Base-by-base conservation (phyloP, 2,113 vertebrate species). In the Mesembrinibis cayennensis region DNA sequence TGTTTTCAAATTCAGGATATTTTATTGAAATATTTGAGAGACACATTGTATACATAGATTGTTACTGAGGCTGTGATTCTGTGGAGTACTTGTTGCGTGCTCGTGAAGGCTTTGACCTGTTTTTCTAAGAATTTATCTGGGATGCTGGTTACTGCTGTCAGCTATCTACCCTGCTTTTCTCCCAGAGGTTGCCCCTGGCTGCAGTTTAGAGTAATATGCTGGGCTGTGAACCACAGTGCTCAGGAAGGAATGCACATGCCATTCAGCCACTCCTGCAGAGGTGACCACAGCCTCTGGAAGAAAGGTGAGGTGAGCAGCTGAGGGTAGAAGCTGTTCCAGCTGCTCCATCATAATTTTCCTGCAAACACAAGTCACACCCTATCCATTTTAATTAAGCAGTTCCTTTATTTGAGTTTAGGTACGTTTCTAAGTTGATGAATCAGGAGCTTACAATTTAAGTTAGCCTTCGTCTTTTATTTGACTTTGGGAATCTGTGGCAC, bases 101-200 rank as follows among this genome's bases (percentile, higher is more conserved):
- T 88, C 2, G 0, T 52, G 84, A 89, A 66, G 81, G 18, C 72
- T 91, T 80, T 95, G 95, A 96, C 93, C 95, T 94, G 50, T 88
- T 96, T 96, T 85, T 67, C 44, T 49, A 49, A 76, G 62, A 67
- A 80, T 88, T 85, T 94, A 58, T 91, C 84, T 95, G 82, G 74
- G 70, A 49, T 17, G 0, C 53, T 95, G 56, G 52, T 85, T 95
- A 25, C 47, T 91, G 77, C 84, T 89, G 34, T 58, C 78, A 82
- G 65, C 56, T 91, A 18, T 66, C 65, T 73, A 32, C 80, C 66
- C 56, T 76, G 69, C 77, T 71, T 62, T 18, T 76, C 47, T 93
- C 87, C 65, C 84, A 89, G 84, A 76, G 72, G 26, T 4, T 94
- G 69, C 80, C 40, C 18, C 42, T 93, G 72, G 30, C 70, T 87